phyloP scores from a whole-genome alignment of 2,888 invertebrate species.

The Clistopyga incitator region DNA sequence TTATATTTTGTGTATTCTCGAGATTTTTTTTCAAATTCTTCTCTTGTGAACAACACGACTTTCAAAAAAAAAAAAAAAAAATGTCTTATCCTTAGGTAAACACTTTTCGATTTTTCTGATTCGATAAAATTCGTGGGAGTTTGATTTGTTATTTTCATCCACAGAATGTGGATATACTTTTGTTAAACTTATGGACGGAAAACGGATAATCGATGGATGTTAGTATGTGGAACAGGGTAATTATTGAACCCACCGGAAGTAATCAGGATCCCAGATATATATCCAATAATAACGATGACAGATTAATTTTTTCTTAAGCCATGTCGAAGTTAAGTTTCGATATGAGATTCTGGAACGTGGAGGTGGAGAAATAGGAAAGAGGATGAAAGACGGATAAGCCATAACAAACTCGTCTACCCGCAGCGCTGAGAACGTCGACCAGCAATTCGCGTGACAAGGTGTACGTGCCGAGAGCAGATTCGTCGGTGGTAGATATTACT shows the following conservation, averaged over 20 bases:
- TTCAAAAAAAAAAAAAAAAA: too few species aligned
- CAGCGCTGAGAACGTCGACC: conserved; percentile 8
- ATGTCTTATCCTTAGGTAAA: too few species aligned
- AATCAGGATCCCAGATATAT: neutral
- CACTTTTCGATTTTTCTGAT: too few species aligned
- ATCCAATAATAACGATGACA: neutral
- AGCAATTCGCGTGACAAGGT: conserved; percentile 53
- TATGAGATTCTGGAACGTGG: neutral
- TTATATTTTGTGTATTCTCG: too few species aligned
- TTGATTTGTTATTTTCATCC: too few species aligned
- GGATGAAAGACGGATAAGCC: conserved; percentile 41
- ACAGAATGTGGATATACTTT: too few species aligned
- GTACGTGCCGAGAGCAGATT: conserved; percentile 25
- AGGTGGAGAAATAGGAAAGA: conserved; percentile 10
- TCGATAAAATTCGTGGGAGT: too few species aligned
- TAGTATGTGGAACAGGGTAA: neutral
- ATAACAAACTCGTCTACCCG: conserved; percentile 49
- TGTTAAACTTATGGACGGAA: too few species aligned
- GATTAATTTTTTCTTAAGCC: neutral
- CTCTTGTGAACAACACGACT: too few species aligned
- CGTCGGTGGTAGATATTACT: conserved; percentile 27
- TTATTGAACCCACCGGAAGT: neutral
- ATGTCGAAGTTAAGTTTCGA: conserved; percentile 4
- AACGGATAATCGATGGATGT: too few species aligned
- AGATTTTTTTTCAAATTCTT: too few species aligned